Evolutionary conservation across 2,888 invertebrate species (phyloP).

Genomic region (Stegana nigrithorax): DNA sequence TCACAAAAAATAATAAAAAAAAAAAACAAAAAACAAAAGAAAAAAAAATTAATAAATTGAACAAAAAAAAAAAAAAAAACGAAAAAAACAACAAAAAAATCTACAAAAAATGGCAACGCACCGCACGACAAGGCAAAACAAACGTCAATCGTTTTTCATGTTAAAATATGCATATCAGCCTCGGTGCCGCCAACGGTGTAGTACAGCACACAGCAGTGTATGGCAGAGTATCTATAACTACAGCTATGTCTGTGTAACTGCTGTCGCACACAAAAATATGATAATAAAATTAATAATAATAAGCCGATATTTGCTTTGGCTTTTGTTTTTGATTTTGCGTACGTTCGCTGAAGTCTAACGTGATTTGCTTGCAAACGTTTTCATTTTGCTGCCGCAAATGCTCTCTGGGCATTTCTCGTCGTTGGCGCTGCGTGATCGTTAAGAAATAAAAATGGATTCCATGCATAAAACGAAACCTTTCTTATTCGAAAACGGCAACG

Average conservation of each 20-base stretch:
- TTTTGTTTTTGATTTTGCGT: background rate
- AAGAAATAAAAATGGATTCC: background rate
- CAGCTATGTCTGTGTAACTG: background rate
- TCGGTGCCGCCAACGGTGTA: no score
- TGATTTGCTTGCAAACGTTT: constrained; percentile 9
- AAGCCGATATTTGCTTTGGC: no score
- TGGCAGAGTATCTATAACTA: background rate
- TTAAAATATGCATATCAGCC: no score
- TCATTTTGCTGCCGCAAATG: background rate
- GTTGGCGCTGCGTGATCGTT: background rate
- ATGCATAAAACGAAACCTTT: background rate
- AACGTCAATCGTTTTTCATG: no score
- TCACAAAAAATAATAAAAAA: background rate
- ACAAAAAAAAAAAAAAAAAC: no score
- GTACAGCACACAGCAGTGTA: background rate
- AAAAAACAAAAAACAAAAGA: background rate
- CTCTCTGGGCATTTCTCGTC: constrained; percentile 7
- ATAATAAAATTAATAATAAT: no score
- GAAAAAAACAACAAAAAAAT: no score
- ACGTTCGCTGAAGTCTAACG: background rate
- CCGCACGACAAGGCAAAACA: no score
- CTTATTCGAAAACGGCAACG: background rate
- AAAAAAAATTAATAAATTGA: no score
- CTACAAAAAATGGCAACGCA: no score
- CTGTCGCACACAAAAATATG: no score